phyloP scores from a whole-genome alignment of 2,797 vertebrate species.

The Tapirus indicus region DNA sequence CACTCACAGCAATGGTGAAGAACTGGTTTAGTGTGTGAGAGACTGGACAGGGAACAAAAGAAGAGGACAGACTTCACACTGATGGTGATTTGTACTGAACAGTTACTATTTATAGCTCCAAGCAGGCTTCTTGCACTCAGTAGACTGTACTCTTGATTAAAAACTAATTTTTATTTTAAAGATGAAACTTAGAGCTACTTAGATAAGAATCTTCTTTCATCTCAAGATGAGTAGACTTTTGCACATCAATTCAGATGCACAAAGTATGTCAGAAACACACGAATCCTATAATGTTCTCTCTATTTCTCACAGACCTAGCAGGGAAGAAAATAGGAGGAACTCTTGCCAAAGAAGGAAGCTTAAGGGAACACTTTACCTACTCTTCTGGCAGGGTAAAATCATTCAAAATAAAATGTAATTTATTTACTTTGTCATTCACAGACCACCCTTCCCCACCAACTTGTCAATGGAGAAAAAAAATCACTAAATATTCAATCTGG shows the following conservation, averaged over 20 bases:
- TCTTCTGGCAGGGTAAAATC: not conserved
- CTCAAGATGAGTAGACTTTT: not conserved
- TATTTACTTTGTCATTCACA: slow-evolving; percentile 25
- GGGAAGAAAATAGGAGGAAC: not conserved
- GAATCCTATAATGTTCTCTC: not conserved
- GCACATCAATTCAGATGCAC: not conserved
- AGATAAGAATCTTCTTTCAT: not conserved
- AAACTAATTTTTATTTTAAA: slow-evolving; percentile 18
- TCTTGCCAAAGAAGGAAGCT: not conserved
- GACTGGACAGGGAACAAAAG: not conserved
- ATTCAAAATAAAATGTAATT: slow-evolving; percentile 1
- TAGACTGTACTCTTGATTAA: slow-evolving; percentile 11
- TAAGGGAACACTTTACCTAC: not conserved
- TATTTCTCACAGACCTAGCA: not conserved
- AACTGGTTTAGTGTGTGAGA: not conserved
- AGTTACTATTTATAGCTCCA: not conserved
- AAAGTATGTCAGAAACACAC: not conserved
- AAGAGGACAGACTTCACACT: not conserved
- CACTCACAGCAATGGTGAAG: not conserved
- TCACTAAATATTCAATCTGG: not conserved
- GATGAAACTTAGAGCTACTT: not conserved
- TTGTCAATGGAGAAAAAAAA: not conserved
- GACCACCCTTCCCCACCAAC: not conserved
- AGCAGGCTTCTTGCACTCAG: not conserved
- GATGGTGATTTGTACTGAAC: not conserved